Conservation (phyloP, 2,113 vertebrate species). For the Nothoprocta perdicaria region DNA sequence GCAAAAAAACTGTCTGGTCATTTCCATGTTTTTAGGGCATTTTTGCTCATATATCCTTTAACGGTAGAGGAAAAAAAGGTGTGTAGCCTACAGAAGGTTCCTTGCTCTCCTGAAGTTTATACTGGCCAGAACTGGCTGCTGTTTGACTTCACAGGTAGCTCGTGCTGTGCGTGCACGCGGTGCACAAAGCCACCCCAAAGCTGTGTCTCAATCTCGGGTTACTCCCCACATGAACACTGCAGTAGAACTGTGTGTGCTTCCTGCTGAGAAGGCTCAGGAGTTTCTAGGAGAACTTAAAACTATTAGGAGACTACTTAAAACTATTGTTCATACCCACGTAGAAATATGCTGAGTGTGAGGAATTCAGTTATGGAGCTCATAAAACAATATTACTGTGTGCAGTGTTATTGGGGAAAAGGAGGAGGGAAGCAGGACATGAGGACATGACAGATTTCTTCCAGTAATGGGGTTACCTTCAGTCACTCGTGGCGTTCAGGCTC, state of each 20-base stretch:
- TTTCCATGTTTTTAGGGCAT: background rate
- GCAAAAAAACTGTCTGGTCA: background rate
- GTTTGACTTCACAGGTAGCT: background rate
- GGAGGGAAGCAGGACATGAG: background rate
- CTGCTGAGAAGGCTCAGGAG: background rate
- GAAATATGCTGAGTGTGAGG: background rate
- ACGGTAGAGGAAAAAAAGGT: rapidly evolving
- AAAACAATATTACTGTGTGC: background rate
- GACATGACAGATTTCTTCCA: background rate
- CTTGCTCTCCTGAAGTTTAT: rapidly evolving
- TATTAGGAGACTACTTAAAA: background rate
- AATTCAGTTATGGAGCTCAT: background rate
- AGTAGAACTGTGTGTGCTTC: background rate
- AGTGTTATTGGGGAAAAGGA: background rate
- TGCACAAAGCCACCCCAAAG: background rate
- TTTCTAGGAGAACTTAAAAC: background rate
- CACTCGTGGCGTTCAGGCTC: background rate
- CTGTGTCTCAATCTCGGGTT: background rate
- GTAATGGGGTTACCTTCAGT: background rate
- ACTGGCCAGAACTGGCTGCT: background rate
- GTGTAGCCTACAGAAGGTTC: background rate
- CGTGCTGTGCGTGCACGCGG: background rate
- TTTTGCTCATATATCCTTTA: background rate
- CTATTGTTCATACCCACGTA: background rate
- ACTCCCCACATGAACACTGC: background rate